phyloP scores from a whole-genome alignment of 2,113 vertebrate species.

The Diadophis punctatus region DNA sequence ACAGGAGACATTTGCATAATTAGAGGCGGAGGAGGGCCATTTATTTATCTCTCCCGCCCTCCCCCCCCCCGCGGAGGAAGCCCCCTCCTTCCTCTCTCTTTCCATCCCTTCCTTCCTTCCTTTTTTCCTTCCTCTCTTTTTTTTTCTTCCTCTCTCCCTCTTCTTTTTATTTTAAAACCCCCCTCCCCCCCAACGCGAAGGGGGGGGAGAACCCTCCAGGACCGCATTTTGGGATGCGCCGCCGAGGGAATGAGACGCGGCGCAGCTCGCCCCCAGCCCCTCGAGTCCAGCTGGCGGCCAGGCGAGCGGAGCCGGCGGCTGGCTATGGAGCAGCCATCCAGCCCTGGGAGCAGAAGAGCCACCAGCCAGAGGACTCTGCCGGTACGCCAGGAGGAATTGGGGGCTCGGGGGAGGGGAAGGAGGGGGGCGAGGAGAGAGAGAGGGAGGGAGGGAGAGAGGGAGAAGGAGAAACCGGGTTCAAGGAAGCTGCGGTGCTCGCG shows the following conservation, averaged over 20 bases:
- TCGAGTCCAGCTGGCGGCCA: constrained; percentile 48
- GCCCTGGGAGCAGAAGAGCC: constrained; percentile 42
- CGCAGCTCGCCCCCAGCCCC: constrained; percentile 35
- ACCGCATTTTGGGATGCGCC: constrained; percentile 56
- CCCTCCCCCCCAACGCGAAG: neutral
- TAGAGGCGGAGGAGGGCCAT: constrained; percentile 49
- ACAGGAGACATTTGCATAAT: constrained; percentile 55
- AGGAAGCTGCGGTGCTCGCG: neutral
- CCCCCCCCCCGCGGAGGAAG: neutral
- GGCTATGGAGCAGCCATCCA: constrained; percentile 66
- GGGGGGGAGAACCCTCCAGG: neutral
- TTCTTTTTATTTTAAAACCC: no score
- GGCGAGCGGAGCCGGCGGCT: constrained; percentile 51
- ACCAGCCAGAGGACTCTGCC: constrained; percentile 48
- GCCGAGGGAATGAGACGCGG: constrained; percentile 41
- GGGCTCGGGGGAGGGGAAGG: no score
- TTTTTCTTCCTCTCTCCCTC: neutral
- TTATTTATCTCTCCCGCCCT: neutral
- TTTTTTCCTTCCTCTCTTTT: no score
- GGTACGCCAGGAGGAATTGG: constrained; percentile 56
- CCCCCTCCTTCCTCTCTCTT: rapidly evolving
- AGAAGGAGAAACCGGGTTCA: neutral
- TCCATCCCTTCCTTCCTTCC: no score
- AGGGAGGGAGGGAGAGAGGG: rapidly evolving
- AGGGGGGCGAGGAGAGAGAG: no score